Base-by-base conservation (phyloP, 2,113 vertebrate species). In the Leiothrix lutea region DNA sequence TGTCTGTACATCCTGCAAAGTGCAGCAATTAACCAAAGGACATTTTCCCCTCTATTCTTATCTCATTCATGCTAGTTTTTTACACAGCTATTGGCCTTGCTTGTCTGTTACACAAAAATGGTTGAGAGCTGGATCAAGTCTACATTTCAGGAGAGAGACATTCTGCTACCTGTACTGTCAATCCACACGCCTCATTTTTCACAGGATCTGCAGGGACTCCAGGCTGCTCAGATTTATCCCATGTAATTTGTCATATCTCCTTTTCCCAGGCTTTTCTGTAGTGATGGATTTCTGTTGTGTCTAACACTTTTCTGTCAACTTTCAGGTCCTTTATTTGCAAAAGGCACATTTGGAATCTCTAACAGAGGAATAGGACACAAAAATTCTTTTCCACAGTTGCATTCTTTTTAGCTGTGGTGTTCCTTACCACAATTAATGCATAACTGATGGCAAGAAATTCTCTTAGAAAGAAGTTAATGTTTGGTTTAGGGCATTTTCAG, bases 261-360 rank as follows among this genome's bases (percentile, higher is more conserved):
- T 89, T 93, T 94, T 88, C 72, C 70, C 50, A 84, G 78, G 47
- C 66, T 94, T 86, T 97, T 94, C 91, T 81, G 10, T 95, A 86
- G 66, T 73, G 84, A 38, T 93, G 42, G 23, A 11, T 96, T 92
- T 80, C 70, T 94, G 57, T 85, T 85, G 60, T 84, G 56, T 14
- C 67, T 94, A 70, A 90, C 0, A 0, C 40, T 25, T 75, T 87
- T 54, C 73, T 94, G 70, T 92, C 91, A 88, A 38, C 25, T 94
- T 91, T 85, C 44, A 24, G 65, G 29, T 70, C 80, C 82, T 26
- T 95, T 89, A 88, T 18, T 95, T 58, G 90, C 64, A 90, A 86
- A 92, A 95, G 44, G 31, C 91, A 72, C 53, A 80, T 93, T 62
- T 94, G 38, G 67, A 97, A 75, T 88, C 35, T 94, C 70, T 84